A percentile compares a stretch with the other conserved stretches of the same genome.
phyloP scores from a whole-genome alignment of 2,797 vertebrate genomes.

The Crax fasciolata region DNA sequence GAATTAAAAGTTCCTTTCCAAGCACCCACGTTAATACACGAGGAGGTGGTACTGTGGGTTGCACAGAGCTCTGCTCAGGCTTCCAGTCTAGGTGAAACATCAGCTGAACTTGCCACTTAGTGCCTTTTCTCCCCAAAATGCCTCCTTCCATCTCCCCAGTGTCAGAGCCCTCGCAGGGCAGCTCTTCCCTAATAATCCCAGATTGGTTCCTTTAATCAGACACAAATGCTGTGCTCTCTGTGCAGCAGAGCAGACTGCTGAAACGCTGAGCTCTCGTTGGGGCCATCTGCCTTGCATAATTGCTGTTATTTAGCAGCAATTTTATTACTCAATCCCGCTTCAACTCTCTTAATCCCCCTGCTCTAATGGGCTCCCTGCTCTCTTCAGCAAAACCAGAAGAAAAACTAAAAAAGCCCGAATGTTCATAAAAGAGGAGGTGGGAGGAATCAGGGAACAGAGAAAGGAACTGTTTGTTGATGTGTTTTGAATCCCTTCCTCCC shows the following conservation, averaged over 20 bases:
- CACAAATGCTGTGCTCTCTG: background rate
- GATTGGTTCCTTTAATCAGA: background rate
- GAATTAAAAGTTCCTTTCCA: background rate
- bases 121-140: background rate
- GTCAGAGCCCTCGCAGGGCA: background rate
- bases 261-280: background rate
- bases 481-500: slow-evolving; percentile 12
- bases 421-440: background rate
- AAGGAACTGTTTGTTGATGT: background rate
- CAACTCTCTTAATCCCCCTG: slow-evolving; percentile 13
- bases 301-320: slow-evolving; percentile 1
- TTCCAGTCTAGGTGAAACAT: fast-evolving
- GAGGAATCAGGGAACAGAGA: slow-evolving; percentile 8
- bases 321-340: slow-evolving; percentile 35
- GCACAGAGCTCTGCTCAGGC: fast-evolving
- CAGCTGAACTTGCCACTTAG: fast-evolving
- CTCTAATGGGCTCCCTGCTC: slow-evolving; percentile 30
- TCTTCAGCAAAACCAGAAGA: slow-evolving; percentile 14
- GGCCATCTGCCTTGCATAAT: slow-evolving; percentile 36
- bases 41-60: background rate
- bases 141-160: background rate
- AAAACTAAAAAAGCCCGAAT: background rate
- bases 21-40: fast-evolving
- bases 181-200: fast-evolving
- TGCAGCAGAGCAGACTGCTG: background rate